Evolutionary conservation across 1,140 invertebrate genomes (phyloP), one percentile per base, ranked within the genome.

Genomic region (Anastrepha ludens): DNA sequence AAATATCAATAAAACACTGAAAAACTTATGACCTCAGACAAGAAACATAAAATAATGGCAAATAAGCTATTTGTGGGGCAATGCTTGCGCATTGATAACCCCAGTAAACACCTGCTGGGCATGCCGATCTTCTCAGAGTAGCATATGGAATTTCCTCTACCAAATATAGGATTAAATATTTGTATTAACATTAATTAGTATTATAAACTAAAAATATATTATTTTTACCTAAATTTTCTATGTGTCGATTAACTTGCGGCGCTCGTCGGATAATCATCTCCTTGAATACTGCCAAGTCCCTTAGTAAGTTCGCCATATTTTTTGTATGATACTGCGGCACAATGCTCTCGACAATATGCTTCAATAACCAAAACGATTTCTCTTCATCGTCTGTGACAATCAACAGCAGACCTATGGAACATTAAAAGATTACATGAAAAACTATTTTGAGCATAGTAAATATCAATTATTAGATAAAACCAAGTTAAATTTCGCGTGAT

Each of bases 281-380:
- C 89, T 97, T 96, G 86, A 98, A 94, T 1, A 98, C 97, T 90
- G 97, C 97, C 89, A 98, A 96, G 92, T 99, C 98, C 74, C 96
- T 96, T 65, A 98, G 95, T 44, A 98, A 94, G 64, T 97, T 98
- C 88, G 96, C 95, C 97, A 99, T 98, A 62, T 96, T 97, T 89
- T 95, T 95, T 70, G 97, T 96, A 93, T 98, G 98, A 94, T 98
- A 98, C 93, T 97, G 96, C 39, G 97, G 97, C 87, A 98, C 94
- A 91, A 97, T 97, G 89, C 96, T 95, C 91, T 98, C 97, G n/a
- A 98, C 96, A 87, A 98, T 94, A 7, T 96, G 95, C 94, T 98
- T 97, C 13, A 98, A 93, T 86, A 99, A 94, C 98, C 98, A 99
- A 94, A 98, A 99, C 59, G 97, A 96, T 89, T 95, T 96, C 93